These are phyloP conservation scores for Chrysocyon brachyurus DNA, from an alignment of 2,797 vertebrate species.

Conservation along the genomic window DNA sequence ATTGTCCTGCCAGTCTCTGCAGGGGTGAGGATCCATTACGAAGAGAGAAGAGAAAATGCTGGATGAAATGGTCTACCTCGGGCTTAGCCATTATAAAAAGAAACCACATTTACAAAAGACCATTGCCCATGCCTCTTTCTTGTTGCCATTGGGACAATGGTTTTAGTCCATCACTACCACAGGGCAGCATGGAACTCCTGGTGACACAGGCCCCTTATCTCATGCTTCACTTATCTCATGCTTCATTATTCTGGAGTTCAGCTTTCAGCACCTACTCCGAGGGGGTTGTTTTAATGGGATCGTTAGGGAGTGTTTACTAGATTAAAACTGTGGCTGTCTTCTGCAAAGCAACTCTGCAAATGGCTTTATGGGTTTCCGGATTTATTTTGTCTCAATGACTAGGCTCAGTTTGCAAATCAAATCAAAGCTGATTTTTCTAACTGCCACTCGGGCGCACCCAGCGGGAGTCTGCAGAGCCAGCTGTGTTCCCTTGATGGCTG, in stretches of 20 bases:
- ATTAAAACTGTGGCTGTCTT: slow-evolving; percentile 78
- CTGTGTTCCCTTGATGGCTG: slow-evolving; percentile 38
- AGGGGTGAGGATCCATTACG: background rate
- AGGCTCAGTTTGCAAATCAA: slow-evolving; percentile 77
- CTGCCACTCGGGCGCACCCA: slow-evolving; percentile 64
- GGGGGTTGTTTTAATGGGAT: slow-evolving; percentile 83
- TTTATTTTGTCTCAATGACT: slow-evolving; percentile 84
- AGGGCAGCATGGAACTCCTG: slow-evolving; percentile 55
- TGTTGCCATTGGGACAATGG: slow-evolving; percentile 54
- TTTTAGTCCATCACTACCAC: slow-evolving; percentile 71
- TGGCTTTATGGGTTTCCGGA: slow-evolving; percentile 76
- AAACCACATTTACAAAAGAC: background rate
- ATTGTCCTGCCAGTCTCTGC: background rate
- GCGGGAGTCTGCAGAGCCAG: background rate
- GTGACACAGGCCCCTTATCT: slow-evolving; percentile 75
- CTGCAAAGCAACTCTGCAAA: slow-evolving; percentile 79
- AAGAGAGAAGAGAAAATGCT: background rate
- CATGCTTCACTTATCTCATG: slow-evolving; percentile 80
- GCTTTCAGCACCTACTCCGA: slow-evolving; percentile 77
- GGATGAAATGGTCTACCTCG: background rate
- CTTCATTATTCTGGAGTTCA: slow-evolving; percentile 82
- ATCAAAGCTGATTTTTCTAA: slow-evolving; percentile 82
- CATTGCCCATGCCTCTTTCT: background rate
- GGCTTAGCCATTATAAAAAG: slow-evolving; percentile 27
- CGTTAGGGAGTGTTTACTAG: slow-evolving; percentile 80